phyloP scores from a whole-genome alignment of 2,113 vertebrate genomes.

The Petromus typicus region DNA sequence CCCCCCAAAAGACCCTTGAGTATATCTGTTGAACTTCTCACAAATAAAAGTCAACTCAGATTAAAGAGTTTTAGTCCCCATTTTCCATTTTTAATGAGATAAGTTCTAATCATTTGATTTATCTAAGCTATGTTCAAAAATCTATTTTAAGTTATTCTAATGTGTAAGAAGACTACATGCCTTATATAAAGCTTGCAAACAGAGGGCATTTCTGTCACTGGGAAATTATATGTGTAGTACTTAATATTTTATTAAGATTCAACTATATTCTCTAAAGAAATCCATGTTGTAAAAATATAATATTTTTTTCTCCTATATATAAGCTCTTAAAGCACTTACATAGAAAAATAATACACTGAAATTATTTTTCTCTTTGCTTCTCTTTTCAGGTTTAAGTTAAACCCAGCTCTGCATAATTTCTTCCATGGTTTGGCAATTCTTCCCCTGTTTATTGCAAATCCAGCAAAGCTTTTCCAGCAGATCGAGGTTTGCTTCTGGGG shows the following conservation, averaged over 20 bases:
- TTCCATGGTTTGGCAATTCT: slow-evolving; percentile 9
- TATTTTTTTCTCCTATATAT: slow-evolving; percentile 42
- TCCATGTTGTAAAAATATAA: slow-evolving; percentile 39
- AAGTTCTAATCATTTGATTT: not conserved
- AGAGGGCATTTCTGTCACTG: not conserved
- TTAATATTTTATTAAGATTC: slow-evolving; percentile 54
- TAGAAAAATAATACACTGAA: slow-evolving; percentile 55
- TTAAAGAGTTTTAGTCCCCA: not conserved
- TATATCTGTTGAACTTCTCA: slow-evolving; percentile 17
- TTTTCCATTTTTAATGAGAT: not conserved
- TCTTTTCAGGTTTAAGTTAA: slow-evolving; percentile 41
- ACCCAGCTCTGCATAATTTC: slow-evolving; percentile 16
- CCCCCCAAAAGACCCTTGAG: not conserved
- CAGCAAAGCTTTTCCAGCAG: slow-evolving; percentile 13
- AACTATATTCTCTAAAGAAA: slow-evolving; percentile 37
- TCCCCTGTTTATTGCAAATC: not conserved
- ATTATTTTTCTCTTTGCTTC: slow-evolving; percentile 34
- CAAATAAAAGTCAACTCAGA: not conserved
- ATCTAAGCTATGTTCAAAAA: not conserved
- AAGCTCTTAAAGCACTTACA: slow-evolving; percentile 8
- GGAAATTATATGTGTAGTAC: slow-evolving; percentile 36
- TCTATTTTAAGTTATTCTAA: slow-evolving; percentile 55
- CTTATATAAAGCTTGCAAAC: slow-evolving; percentile 40
- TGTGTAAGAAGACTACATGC: not conserved
- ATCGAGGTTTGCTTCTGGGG: slow-evolving; percentile 25